Conservation (phyloP, 1,140 invertebrate species). For the Condylostylus longicornis region DNA sequence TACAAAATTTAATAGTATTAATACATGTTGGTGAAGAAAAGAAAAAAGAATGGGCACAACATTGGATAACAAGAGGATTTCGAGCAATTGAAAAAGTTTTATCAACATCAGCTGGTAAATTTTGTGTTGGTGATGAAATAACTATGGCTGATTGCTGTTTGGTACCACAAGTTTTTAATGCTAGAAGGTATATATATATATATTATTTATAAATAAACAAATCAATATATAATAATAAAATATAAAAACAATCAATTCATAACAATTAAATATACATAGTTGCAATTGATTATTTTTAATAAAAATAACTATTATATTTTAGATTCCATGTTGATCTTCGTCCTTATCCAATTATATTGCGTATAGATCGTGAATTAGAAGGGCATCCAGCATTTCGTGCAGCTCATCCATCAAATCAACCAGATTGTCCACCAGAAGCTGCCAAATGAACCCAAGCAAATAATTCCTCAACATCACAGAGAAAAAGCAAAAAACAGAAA, state of each 20-base stretch:
- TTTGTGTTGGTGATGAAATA: conserved; percentile 85
- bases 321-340: conserved; percentile 84
- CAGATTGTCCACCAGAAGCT: conserved; percentile 76
- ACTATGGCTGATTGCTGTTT: conserved; percentile 90
- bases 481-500: no score
- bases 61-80: conserved; percentile 84
- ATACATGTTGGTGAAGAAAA: conserved; percentile 73
- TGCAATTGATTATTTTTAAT: conserved; percentile 1
- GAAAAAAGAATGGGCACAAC: conserved; percentile 81
- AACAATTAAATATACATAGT: neutral
- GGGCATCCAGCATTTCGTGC: conserved; percentile 75
- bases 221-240: neutral
- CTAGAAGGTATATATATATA: conserved; percentile 44
- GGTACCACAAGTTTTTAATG: conserved; percentile 86
- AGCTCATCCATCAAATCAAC: conserved; percentile 75
- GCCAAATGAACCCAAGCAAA: conserved; percentile 54
- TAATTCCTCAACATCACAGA: no score
- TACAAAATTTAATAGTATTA: conserved; percentile 82
- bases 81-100: conserved; percentile 78
- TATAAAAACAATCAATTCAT: neutral
- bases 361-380: conserved; percentile 73
- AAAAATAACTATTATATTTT: conserved; percentile 11
- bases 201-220: neutral
- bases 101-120: conserved; percentile 72
- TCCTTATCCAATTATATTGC: conserved; percentile 73